These are phyloP conservation scores for Catharus bicknelli DNA, from an alignment of 2,113 vertebrate species.

Conservation along the genomic window DNA sequence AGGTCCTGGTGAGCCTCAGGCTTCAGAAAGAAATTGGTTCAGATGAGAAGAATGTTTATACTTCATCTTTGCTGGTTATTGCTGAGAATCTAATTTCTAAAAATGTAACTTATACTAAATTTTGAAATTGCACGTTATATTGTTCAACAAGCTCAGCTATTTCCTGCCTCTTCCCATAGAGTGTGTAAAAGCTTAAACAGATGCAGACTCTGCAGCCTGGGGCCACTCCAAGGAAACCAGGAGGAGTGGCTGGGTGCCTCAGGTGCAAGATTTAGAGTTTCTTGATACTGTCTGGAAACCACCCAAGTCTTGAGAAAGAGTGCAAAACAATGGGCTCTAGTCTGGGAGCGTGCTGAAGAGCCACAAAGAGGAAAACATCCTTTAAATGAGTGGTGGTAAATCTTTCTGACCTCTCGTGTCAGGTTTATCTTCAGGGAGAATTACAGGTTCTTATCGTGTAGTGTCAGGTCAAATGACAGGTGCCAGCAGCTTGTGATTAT, in stretches of 20 bases:
- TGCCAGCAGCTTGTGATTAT: conserved; percentile 9
- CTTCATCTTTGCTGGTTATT: background rate
- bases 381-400: background rate
- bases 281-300: background rate
- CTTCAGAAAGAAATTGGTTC: background rate
- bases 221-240: background rate
- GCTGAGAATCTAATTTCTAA: background rate
- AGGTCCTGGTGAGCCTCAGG: background rate
- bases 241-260: background rate
- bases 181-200: background rate
- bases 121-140: background rate
- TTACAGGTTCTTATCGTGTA: background rate
- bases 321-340: rapidly evolving
- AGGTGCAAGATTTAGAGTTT: background rate
- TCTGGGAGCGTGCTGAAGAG: background rate
- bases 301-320: background rate
- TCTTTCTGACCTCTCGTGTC: background rate
- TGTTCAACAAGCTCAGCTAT: background rate
- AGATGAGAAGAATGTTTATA: background rate
- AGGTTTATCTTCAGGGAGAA: background rate
- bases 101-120: background rate
- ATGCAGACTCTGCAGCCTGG: background rate
- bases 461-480: background rate
- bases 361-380: background rate
- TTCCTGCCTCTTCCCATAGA: background rate